A percentile compares a stretch with the other conserved stretches of the same genome.
Conservation (phyloP, 92 coral and sea anemone species). For the Plumapathes pennacea region DNA sequence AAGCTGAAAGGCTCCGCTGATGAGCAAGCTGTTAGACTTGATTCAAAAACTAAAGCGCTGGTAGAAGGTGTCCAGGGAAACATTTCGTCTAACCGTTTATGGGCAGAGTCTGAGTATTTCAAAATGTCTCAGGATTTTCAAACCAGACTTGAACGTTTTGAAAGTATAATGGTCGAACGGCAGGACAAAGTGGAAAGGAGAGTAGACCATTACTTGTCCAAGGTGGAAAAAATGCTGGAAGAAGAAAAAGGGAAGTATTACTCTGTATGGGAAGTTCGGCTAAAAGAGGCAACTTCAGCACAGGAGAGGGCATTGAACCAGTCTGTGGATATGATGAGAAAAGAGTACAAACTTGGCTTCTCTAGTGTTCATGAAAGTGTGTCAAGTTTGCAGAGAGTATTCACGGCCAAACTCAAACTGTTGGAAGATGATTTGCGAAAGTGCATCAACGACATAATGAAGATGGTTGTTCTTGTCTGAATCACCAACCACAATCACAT, state of each 20-base stretch:
- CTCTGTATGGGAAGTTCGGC: conserved; percentile 66
- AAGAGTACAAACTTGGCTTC: conserved; percentile 83
- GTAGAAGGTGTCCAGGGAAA: conserved; percentile 71
- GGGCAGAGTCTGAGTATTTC: conserved; percentile 81
- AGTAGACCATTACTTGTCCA: conserved; percentile 71
- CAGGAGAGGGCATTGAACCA: conserved; percentile 62
- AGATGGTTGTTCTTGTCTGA: conserved; percentile 76
- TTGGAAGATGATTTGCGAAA: conserved; percentile 89
- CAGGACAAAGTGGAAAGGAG: conserved; percentile 70
- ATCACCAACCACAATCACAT: no score
- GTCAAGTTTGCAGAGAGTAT: conserved; percentile 87
- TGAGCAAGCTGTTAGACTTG: conserved; percentile 64
- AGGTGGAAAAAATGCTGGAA: conserved; percentile 64
- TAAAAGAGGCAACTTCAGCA: conserved; percentile 62
- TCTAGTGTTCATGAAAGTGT: conserved; percentile 88
- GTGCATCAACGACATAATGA: conserved; percentile 84
- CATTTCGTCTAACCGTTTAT: conserved; percentile 68
- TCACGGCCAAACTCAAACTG: conserved; percentile 82
- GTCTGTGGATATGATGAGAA: conserved; percentile 52
- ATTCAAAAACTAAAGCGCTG: conserved; percentile 75
- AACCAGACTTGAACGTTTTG: conserved; percentile 64
- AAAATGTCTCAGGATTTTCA: conserved; percentile 73
- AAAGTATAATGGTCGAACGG: conserved; percentile 54
- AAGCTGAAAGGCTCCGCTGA: conserved; percentile 75
- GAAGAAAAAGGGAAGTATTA: conserved; percentile 77